Evolutionary conservation across 2,797 vertebrate species (phyloP).

Genomic region (Enteromius fasciolatus): DNA sequence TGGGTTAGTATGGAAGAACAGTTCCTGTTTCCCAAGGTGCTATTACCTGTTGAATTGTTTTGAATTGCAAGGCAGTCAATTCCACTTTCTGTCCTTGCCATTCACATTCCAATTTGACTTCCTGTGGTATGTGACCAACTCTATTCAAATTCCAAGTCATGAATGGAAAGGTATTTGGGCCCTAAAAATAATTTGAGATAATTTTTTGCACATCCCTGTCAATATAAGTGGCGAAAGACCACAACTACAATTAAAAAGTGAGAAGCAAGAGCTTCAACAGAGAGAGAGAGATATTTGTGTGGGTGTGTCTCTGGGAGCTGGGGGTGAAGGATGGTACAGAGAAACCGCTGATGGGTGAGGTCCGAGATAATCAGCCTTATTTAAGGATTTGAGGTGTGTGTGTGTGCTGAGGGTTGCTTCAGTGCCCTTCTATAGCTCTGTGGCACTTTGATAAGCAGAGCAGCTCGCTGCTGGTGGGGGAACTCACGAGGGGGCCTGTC

Average conservation of each 20-base stretch:
- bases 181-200: not conserved
- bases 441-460: constrained; percentile 78
- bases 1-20: constrained; percentile 7
- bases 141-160: constrained; percentile 9
- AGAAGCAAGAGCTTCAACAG: not conserved
- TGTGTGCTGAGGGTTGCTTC: constrained; percentile 64
- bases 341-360: constrained; percentile 43
- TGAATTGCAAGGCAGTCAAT: not conserved
- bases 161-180: not conserved
- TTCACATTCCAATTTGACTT: constrained; percentile 26
- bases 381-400: constrained; percentile 47
- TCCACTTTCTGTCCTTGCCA: constrained; percentile 1
- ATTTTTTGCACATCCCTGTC: not conserved
- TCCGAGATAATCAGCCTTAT: constrained; percentile 72
- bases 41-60: constrained; percentile 12
- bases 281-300: constrained; percentile 17
- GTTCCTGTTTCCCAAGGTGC: not conserved
- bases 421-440: constrained; percentile 64
- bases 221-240: not conserved
- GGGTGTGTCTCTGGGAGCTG: not conserved
- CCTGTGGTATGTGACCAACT: not conserved
- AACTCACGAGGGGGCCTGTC: constrained; percentile 78
- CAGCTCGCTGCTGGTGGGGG: constrained; percentile 67
- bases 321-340: constrained; percentile 46
- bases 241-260: constrained; percentile 1